Conservation (phyloP, 2,888 invertebrate genomes). For the Synergus umbraculus region DNA sequence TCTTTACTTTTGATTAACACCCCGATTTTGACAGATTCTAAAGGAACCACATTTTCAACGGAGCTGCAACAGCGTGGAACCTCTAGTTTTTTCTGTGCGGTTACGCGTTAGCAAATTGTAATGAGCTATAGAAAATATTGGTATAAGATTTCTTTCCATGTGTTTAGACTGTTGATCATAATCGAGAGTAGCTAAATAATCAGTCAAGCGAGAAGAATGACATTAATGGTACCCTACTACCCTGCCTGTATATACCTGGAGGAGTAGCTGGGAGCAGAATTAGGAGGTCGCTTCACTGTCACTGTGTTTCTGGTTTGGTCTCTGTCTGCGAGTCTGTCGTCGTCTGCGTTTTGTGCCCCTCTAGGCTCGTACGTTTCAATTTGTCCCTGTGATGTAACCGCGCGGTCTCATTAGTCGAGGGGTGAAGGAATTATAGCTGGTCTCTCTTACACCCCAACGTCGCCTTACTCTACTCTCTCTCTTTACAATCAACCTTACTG, state of each 20-base stretch:
- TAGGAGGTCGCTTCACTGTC: conserved; percentile 46
- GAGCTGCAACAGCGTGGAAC: no score
- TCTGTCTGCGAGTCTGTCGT: conserved; percentile 55
- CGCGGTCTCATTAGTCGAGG: conserved; percentile 75
- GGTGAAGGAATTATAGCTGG: conserved; percentile 58
- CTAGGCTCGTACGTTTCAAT: conserved; percentile 75
- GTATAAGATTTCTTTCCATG: no score
- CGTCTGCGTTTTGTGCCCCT: conserved; percentile 61
- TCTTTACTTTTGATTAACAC: no score
- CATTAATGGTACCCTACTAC: conserved; percentile 11
- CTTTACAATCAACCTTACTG: conserved; percentile 73
- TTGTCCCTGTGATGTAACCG: conserved; percentile 76
- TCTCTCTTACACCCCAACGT: conserved; percentile 38
- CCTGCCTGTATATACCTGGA: conserved; percentile 32
- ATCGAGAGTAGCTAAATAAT: conserved; percentile 25
- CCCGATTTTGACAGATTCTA: no score
- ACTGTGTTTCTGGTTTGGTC: conserved; percentile 59
- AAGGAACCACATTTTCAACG: no score
- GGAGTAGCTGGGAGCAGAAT: conserved; percentile 32
- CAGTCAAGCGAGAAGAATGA: conserved; percentile 28
- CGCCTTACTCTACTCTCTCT: conserved; percentile 54
- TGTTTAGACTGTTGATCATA: conserved; percentile 13
- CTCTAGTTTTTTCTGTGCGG: no score
- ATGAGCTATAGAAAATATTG: no score
- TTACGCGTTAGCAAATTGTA: no score